Base-by-base conservation (phyloP, 1,140 invertebrate species). In the Paracyclopina nana region DNA sequence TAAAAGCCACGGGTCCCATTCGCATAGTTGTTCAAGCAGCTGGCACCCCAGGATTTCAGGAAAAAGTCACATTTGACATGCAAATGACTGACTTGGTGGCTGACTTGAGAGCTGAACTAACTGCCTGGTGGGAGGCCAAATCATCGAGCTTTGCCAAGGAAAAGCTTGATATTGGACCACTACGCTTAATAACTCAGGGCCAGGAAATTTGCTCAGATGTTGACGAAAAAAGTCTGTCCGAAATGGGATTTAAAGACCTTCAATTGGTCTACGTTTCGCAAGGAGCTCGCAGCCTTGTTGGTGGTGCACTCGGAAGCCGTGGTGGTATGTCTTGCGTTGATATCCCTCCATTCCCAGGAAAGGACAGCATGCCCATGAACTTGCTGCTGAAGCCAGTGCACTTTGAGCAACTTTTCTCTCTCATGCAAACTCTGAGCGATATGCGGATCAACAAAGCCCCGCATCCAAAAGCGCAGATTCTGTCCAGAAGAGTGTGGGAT, bases 141-240 rank as follows among this genome's bases (percentile, higher is more conserved):
- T 12, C 22, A 9, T 20, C 31, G 11, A 45, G 24, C 26, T 46
- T 26, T 27, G 54, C 48, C 53, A 51, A 38, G 49, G 52, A 26
- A 31, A 46, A 14, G 50, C 50, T 16, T 8, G 53, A 14, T 54
- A 57, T 27, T 52, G 82, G 82, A 0, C 81, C 81, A 0, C 76
- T 92, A 24, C 65, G 87, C 40, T 87, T 92, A 70, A 90, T 92
- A 41, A 88, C 84, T 0, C 80, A 87, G 61, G 87, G 87, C 0
- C 86, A 91, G 62, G 88, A 94, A 61, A 65, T 94, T 1, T 84
- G 82, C 0, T 78, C 82, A n/a, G 86, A 94, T 55, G 83, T 81
- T 59, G 88, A 94, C 61, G 86, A 92, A 59, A 82, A 88, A 56
- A 82, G 78, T 0, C 62, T 92, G 0, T 75, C 75, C 14, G 85